Conservation (phyloP, 2,113 vertebrate species). For the Lonchura striata region DNA sequence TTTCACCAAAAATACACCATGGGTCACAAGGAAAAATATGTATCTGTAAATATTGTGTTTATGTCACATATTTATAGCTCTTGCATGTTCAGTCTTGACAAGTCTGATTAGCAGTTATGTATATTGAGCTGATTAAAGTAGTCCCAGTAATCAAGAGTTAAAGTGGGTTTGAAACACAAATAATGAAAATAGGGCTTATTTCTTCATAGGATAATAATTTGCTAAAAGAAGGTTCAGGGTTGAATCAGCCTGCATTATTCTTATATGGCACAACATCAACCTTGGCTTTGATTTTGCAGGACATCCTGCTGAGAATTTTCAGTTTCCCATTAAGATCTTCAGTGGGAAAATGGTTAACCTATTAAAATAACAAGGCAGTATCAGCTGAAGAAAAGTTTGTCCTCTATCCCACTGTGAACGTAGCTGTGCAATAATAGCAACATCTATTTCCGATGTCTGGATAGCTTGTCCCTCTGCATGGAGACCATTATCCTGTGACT, state of each 20-base stretch:
- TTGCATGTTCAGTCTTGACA: accelerated
- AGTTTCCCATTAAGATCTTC: neutral
- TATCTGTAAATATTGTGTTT: neutral
- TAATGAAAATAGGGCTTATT: neutral
- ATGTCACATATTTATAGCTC: neutral
- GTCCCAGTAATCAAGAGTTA: neutral
- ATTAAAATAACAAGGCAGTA: neutral
- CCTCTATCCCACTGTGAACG: neutral
- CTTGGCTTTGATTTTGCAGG: neutral
- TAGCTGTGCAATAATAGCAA: neutral
- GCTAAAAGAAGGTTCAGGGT: neutral
- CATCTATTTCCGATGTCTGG: neutral
- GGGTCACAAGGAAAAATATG: neutral
- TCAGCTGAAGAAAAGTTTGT: constrained; percentile 27
- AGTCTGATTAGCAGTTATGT: neutral
- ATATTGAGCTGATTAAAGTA: neutral
- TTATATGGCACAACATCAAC: neutral
- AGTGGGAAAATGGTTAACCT: neutral
- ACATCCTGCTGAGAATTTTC: neutral
- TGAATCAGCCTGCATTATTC: neutral
- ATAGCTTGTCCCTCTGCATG: constrained; percentile 5
- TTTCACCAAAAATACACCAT: neutral
- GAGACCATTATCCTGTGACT: constrained; percentile 8
- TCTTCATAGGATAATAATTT: neutral
- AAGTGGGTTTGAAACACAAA: neutral